Percentiles rank a stretch among this genome's conserved stretches.
Conservation (phyloP, 2,797 vertebrate species). For the Agapornis canus region DNA sequence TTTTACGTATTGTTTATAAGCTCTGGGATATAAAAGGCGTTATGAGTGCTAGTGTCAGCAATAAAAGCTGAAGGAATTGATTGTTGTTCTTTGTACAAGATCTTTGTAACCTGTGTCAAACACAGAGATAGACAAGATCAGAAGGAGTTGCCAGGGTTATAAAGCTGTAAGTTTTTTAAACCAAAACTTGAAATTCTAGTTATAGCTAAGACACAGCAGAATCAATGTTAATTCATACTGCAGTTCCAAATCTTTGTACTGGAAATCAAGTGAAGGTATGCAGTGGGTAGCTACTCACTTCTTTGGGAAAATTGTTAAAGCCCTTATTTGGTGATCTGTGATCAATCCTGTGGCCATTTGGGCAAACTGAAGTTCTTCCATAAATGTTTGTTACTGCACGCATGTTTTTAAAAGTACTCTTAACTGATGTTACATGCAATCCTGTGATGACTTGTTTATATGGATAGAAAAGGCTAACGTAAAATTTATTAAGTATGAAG, state of each 20-base stretch:
- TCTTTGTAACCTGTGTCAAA: background rate
- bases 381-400: background rate
- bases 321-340: background rate
- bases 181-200: background rate
- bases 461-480: background rate
- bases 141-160: background rate
- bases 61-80: background rate
- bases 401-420: background rate
- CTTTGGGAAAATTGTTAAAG: background rate
- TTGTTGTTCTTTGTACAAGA: background rate
- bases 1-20: background rate
- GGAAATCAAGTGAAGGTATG: background rate
- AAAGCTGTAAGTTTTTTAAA: background rate
- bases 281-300: background rate
- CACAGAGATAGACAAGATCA: accelerated
- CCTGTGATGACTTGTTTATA: background rate
- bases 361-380: background rate
- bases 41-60: background rate
- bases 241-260: background rate
- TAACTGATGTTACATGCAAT: background rate
- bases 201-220: background rate
- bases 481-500: background rate
- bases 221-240: background rate
- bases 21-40: background rate
- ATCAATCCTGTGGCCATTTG: no score